Percentiles rank a stretch among this genome's conserved stretches.
phyloP scores from a whole-genome alignment of 2,113 vertebrate genomes.

The Aldabrachelys gigantea region DNA sequence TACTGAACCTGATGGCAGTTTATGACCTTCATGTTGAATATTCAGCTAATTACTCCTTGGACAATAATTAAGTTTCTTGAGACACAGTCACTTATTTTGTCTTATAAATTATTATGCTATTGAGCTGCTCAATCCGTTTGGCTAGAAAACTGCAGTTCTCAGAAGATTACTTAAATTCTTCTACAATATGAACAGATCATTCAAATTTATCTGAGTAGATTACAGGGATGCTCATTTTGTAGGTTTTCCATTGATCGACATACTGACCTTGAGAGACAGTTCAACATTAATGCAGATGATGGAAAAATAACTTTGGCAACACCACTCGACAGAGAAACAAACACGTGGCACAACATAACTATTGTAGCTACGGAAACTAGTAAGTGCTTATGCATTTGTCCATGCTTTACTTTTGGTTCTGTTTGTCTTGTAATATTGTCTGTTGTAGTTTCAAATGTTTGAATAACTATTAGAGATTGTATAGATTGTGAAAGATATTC shows the following conservation, averaged over 20 bases:
- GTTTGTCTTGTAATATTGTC: not conserved
- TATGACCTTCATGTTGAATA: slow-evolving; percentile 74
- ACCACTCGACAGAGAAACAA: slow-evolving; percentile 92
- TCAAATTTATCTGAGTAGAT: slow-evolving; percentile 50
- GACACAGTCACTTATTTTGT: slow-evolving; percentile 68
- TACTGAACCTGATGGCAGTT: slow-evolving; percentile 75
- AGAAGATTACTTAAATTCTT: slow-evolving; percentile 51
- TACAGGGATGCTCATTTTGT: slow-evolving; percentile 72
- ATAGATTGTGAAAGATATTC: not conserved
- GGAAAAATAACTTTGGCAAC: slow-evolving; percentile 97
- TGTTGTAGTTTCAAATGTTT: accelerated
- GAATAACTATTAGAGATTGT: not conserved
- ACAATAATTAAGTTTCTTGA: slow-evolving; percentile 81
- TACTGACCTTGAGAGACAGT: slow-evolving; percentile 97
- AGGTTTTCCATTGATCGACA: slow-evolving; percentile 99
- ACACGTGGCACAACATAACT: slow-evolving; percentile 97
- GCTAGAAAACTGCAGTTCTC: slow-evolving; percentile 54
- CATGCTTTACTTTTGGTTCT: not conserved
- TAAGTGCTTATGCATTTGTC: slow-evolving; percentile 80
- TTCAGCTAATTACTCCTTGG: slow-evolving; percentile 84
- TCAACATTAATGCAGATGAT: slow-evolving; percentile 96
- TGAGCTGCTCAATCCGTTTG: slow-evolving; percentile 66
- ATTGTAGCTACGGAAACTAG: slow-evolving; percentile 96
- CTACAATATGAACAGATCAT: slow-evolving; percentile 35
- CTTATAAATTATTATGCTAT: slow-evolving; percentile 70